Conservation (phyloP, 2,888 invertebrate species). For the Parnassius orleans region DNA sequence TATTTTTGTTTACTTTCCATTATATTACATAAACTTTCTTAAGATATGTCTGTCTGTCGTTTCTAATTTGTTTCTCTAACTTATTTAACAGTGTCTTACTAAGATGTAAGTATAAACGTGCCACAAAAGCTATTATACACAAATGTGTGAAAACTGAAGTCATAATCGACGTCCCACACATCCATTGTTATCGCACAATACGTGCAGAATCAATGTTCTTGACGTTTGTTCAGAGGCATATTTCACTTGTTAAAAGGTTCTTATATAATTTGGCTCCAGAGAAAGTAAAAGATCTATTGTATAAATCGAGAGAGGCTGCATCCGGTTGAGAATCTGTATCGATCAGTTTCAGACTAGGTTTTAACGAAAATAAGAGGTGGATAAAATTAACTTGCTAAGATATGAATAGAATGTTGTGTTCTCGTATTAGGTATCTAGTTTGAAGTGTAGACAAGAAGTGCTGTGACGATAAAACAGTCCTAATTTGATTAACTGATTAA, state of each 20-base stretch:
- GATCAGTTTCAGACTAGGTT: not conserved
- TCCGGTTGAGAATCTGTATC: no score
- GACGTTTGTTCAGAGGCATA: constrained; percentile 16
- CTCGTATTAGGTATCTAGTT: no score
- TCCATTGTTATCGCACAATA: constrained; percentile 17
- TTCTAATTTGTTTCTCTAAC: not conserved
- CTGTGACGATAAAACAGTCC: no score
- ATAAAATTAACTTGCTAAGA: no score
- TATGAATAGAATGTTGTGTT: no score
- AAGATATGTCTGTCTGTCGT: not conserved
- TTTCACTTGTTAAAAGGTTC: constrained; percentile 23
- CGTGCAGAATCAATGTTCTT: constrained; percentile 8
- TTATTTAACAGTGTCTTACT: constrained; percentile 2
- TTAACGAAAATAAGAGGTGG: not conserved
- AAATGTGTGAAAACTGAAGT: constrained; percentile 21
- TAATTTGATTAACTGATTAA: no score
- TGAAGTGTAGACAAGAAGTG: no score
- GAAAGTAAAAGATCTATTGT: constrained; percentile 17
- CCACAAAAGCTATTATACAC: constrained; percentile 13
- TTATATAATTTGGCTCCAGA: constrained; percentile 16
- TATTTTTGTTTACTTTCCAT: no score
- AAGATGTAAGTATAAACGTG: constrained; percentile 2
- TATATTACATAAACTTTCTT: no score
- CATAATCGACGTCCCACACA: constrained; percentile 16
- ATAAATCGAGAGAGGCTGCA: not conserved